Evolutionary conservation across 2,888 invertebrate species (phyloP), one percentile per base, ranked within the genome.

Genomic region (Amphipoea oculea): DNA sequence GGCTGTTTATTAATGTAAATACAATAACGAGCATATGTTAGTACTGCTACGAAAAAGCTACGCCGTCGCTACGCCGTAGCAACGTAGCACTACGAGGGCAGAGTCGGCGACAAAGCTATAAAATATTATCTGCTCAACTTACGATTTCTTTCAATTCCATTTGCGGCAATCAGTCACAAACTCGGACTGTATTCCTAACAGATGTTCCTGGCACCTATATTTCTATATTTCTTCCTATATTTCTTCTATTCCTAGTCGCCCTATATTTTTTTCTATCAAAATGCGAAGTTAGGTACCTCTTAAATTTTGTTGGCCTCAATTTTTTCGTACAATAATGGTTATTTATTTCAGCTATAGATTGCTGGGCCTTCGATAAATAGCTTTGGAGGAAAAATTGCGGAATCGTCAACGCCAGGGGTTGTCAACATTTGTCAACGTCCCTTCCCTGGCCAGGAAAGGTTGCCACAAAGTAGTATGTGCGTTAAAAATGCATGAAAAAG

Each of bases 371-470:
- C 78, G 65, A 83, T 78, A 82, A 70, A 79, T 76, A 77, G 69
- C 29, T 57, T 75, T 29, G 70, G 54, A 54, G 42, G 63, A 75
- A 84, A 86, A 86, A 86, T 84, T n/a, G 73, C 60, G 40, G 48
- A 82, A 62, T 77, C 76, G 72, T 84, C 82, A 81, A 68, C 17
- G 83, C 42, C 85, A 86, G 85, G 73, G 82, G 75, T 82, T 83
- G 88, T 88, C 84, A 88, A 89, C 88, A 89, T 89, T 89, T 88
- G 86, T 88, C 85, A 86, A 81, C 63, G 88, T 84, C 83, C 48
- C 76, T 73, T 83, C 81, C 51, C 76, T 62, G 36, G 77, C 66
- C 14, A 17, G 54, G 79, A 42, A 76, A 81, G 80, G 81, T 45
- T 78, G 78, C 76, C 72, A 69, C 67, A 79, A 76, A 79, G 74